Evolutionary conservation across 2,888 invertebrate species (phyloP).

Genomic region (Ommatoiulus sabulosus): DNA sequence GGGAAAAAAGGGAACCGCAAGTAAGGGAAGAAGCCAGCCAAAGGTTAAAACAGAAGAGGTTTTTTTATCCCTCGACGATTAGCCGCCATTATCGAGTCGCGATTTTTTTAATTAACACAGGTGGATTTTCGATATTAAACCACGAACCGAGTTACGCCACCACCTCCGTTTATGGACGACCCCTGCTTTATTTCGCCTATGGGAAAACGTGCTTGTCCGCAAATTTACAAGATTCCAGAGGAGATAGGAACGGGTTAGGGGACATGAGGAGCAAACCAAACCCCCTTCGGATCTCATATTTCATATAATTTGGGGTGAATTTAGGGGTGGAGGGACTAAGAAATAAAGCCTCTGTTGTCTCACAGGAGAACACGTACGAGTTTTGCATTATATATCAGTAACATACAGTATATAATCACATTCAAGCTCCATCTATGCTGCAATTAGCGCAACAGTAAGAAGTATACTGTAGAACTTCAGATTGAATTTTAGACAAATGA

Average conservation of each 20-base stretch:
- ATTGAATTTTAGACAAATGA: too few species aligned
- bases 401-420: too few species aligned
- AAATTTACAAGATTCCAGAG: neutral
- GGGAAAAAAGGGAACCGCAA: neutral
- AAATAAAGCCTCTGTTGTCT: neutral
- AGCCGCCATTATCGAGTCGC: neutral
- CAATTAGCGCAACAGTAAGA: too few species aligned
- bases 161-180: neutral
- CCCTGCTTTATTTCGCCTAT: neutral
- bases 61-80: neutral
- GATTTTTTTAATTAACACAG: neutral
- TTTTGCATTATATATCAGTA: too few species aligned
- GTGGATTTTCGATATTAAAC: too few species aligned
- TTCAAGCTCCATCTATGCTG: too few species aligned
- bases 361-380: too few species aligned
- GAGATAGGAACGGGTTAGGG: neutral
- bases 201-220: neutral
- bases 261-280: neutral
- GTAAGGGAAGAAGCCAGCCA: neutral
- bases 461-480: too few species aligned
- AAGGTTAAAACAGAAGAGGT: neutral
- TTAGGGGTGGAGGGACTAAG: neutral
- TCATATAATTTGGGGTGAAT: neutral
- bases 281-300: neutral
- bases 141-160: neutral